Base-by-base conservation (phyloP, 2,113 vertebrate species). In the Phalacrocorax aristotelis region DNA sequence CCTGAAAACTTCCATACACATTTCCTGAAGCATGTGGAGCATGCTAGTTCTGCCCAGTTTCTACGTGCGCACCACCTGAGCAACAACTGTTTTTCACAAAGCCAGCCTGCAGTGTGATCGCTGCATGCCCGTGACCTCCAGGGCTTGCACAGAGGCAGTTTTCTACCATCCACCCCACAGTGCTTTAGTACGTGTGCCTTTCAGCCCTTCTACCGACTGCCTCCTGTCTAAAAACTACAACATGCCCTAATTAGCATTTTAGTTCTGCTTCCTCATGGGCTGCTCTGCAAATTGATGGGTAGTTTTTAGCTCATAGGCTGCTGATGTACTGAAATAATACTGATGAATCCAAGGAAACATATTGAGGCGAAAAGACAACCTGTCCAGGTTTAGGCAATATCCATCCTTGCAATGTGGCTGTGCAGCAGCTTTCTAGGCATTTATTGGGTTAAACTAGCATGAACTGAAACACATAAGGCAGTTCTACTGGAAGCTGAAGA, bases 71-170 rank as follows among this genome's bases (percentile, higher is more conserved):
- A 15, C 17, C 40, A 38, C 6, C 3, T 9, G 15, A 90, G 60
- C 32, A 55, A 2, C 34, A 15, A 5, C 32, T 18, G 79, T 21
- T 49, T 55, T 30, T n/a, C 23, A 15, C 62, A 38, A 21, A 61
- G 71, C 9, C 75, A 51, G 57, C 42, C 48, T 13, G 57, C 71
- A 22, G 27, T 3, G 30, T 8, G 11, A 5, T 7, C 2, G 0
- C 55, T 2, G 46, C 11, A 2, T 4, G n/a, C 38, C 15, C 7
- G 9, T 2, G 4, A 2, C 11, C 60, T 25, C 57, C 0, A 1
- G 10, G 61, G 34, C 75, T 70, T 70, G 6, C 4, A 1, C 1
- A 2, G 14, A 4, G 40, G 12, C n/a, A 3, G 0, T 13, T 38
- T 52, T 5, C 60, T 18, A 42, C 52, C 83, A 18, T 3, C 25